phyloP scores from a whole-genome alignment of 2,113 vertebrate genomes.

The Tachysurus fulvidraco region DNA sequence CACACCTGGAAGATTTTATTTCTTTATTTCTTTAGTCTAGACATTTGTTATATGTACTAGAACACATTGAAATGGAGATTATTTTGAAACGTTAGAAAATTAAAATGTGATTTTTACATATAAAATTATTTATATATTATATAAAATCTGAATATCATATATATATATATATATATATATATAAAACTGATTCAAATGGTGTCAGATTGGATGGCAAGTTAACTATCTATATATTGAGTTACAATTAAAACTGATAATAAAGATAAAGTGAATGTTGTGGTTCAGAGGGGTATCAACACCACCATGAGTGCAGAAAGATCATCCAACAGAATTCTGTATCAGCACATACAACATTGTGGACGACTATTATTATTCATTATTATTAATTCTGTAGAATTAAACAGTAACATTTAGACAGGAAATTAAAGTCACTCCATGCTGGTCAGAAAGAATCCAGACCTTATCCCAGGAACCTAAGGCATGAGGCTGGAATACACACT shows the following conservation, averaged over 20 bases:
- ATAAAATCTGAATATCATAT: too few species aligned
- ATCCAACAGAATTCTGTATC: background rate
- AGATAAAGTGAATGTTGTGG: background rate
- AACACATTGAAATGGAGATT: background rate
- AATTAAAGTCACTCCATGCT: background rate
- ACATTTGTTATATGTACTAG: background rate
- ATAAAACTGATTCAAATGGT: background rate
- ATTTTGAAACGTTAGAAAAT: background rate
- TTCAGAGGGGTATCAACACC: background rate
- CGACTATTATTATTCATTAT: background rate
- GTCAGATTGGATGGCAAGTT: background rate
- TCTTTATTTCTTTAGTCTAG: background rate
- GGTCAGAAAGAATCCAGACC: background rate
- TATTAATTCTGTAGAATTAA: background rate
- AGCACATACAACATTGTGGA: background rate
- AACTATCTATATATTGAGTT: background rate
- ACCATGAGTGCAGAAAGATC: background rate
- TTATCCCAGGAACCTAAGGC: background rate
- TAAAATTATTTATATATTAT: too few species aligned
- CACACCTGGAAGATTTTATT: background rate
- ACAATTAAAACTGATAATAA: background rate
- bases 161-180: too few species aligned
- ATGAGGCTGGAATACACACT: background rate
- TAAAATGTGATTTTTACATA: too few species aligned
- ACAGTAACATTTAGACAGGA: background rate